Evolutionary conservation across 1,140 invertebrate genomes (phyloP).

Genomic region (Asbolus verrucosus): DNA sequence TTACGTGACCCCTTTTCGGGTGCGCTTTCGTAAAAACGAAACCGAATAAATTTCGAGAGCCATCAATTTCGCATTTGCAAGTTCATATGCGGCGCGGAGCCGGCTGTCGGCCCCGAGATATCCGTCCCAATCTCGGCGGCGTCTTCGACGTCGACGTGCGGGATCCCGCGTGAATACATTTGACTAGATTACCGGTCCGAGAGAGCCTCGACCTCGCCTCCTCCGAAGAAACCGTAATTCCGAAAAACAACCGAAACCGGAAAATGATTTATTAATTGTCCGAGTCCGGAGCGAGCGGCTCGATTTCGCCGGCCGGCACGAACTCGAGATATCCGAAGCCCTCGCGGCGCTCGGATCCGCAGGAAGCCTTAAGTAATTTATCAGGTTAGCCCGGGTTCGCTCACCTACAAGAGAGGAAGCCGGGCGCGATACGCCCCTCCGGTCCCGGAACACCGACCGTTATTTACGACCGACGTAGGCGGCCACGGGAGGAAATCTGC

Average conservation of each 20-base stretch:
- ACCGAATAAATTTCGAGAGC: constrained; percentile 26
- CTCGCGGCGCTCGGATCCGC: too few species aligned
- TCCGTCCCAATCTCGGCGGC: constrained; percentile 28
- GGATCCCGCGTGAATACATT: constrained; percentile 41
- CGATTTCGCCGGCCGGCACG: neutral
- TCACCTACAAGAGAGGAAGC: constrained; percentile 12
- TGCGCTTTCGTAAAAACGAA: constrained; percentile 3
- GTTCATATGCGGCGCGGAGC: constrained; percentile 24
- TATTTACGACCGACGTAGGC: constrained; percentile 9
- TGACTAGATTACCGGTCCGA: constrained; percentile 41
- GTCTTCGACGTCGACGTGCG: constrained; percentile 32
- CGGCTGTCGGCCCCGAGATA: constrained; percentile 34
- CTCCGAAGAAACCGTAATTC: constrained; percentile 1
- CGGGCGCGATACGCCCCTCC: neutral
- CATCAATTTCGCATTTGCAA: constrained; percentile 37
- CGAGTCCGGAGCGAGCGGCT: neutral
- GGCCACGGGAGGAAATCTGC: neutral
- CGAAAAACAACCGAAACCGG: constrained; percentile 6
- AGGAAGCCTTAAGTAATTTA: constrained; percentile 30
- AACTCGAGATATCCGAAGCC: too few species aligned
- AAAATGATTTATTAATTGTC: constrained; percentile 22
- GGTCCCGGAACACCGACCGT: constrained; percentile 18
- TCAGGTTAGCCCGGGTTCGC: constrained; percentile 20
- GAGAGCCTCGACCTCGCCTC: constrained; percentile 26
- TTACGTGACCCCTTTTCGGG: too few species aligned